Conservation (phyloP, 2,888 invertebrate genomes). For the Endotricha flammealis region DNA sequence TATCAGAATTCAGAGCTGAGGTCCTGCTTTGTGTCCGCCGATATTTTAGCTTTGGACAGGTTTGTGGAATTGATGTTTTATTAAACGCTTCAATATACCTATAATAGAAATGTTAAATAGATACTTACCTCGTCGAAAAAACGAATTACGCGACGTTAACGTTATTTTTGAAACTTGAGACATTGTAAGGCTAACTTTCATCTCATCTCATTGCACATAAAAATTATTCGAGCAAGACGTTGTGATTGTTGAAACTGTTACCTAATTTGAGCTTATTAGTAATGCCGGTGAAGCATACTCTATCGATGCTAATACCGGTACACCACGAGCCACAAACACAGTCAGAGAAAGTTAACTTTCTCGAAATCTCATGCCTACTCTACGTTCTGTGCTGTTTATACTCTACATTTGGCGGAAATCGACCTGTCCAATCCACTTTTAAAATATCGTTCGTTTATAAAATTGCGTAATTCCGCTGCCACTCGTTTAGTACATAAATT, state of each 20-base stretch:
- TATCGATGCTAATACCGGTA: constrained; percentile 1
- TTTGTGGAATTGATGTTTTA: no score
- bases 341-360: constrained; percentile 64
- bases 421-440: not conserved
- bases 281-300: constrained; percentile 2
- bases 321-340: constrained; percentile 2
- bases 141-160: no score
- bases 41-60: constrained; percentile 92
- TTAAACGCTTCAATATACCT: no score
- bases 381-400: constrained; percentile 33
- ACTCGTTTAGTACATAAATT: not conserved
- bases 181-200: no score
- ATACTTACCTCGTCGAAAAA: no score
- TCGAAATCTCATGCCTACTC: constrained; percentile 43
- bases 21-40: constrained; percentile 86
- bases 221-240: not conserved
- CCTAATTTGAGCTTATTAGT: not conserved
- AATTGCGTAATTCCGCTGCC: not conserved
- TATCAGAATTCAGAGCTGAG: constrained; percentile 85
- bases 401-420: constrained; percentile 18
- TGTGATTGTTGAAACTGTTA: not conserved
- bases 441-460: not conserved
- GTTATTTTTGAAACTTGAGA: no score
- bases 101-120: no score
- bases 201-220: constrained; percentile 5